phyloP scores from a whole-genome alignment of 2,113 vertebrate genomes.

The Bos indicus region DNA sequence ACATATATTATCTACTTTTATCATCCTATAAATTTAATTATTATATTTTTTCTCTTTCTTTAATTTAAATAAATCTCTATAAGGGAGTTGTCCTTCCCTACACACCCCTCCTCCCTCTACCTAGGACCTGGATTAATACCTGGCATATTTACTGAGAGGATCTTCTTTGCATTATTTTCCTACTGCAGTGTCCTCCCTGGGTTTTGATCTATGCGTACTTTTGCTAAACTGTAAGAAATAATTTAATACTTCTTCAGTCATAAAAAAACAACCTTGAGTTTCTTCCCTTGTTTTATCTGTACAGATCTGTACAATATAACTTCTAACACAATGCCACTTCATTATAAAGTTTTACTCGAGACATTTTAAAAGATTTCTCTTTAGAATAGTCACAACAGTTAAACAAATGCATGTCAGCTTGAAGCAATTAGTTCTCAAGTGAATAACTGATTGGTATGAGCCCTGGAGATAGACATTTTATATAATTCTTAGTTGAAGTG shows the following conservation, averaged over 20 bases:
- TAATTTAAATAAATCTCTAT: background rate
- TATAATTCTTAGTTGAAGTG: slow-evolving; percentile 20
- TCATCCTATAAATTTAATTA: background rate
- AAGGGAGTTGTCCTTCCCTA: background rate
- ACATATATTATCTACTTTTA: background rate
- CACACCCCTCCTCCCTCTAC: rapidly evolving
- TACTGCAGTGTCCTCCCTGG: background rate
- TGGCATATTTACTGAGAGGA: background rate
- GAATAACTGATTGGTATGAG: background rate
- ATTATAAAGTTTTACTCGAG: background rate
- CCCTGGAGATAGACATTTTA: background rate
- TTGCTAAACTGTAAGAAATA: background rate
- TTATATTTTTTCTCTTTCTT: background rate
- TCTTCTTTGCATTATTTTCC: background rate
- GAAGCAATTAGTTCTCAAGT: slow-evolving; percentile 10
- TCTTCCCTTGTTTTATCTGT: background rate
- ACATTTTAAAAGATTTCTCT: background rate
- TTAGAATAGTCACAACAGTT: background rate
- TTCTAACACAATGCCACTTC: background rate
- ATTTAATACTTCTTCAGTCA: background rate
- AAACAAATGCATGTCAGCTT: background rate
- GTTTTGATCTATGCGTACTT: background rate
- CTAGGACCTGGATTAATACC: background rate
- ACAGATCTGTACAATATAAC: background rate
- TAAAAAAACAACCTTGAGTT: background rate